Base-by-base conservation (phyloP, 2,888 invertebrate genomes). In the Drosophila birchii region DNA sequence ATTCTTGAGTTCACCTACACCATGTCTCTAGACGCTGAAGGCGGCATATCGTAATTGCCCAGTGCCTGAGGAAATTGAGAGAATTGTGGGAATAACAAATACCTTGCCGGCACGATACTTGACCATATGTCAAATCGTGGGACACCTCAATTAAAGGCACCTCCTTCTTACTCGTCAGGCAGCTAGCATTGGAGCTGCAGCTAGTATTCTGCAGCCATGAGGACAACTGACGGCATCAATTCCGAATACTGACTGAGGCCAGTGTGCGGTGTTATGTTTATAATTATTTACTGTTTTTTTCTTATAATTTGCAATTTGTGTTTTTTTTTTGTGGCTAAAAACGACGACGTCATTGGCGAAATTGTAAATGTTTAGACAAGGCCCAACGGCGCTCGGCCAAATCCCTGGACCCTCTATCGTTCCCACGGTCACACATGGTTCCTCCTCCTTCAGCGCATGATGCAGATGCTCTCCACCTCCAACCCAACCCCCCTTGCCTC, bases 321-420 rank as follows among this genome's bases (percentile, higher is more conserved):
- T 18, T 43, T 26, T 16, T 7, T 44, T 44, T 20, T 44, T 49
- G 47, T 34, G 23, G 29, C 51, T 26, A 44, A 8, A 53, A 45
- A 49, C 66, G 77, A 67, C 89, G 87, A 83, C 81, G 89, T 88
- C 89, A 80, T 84, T 83, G 74, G 87, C 84, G 8, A 73, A 83
- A 82, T 78, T 83, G 78, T 83, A 88, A 88, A 88, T 83, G 83
- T 83, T 83, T 88, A 88, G 84, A 83, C 81, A 88, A 80, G 78
- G 84, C 79, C 67, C 20, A 45, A 36, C 55, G 39, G 38, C 61
- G 76, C 68, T 70, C 59, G 38, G 36, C 32, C 47, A 29, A 34
- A 41, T 34, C 66, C 53, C 38, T 66, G 54, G 53, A 56, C 68
- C 57, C 58, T 59, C 53, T 29, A n/a, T 23, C 36, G 61, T 32